Evolutionary conservation across 2,797 vertebrate species (phyloP).

Genomic region (Carapus acus): DNA sequence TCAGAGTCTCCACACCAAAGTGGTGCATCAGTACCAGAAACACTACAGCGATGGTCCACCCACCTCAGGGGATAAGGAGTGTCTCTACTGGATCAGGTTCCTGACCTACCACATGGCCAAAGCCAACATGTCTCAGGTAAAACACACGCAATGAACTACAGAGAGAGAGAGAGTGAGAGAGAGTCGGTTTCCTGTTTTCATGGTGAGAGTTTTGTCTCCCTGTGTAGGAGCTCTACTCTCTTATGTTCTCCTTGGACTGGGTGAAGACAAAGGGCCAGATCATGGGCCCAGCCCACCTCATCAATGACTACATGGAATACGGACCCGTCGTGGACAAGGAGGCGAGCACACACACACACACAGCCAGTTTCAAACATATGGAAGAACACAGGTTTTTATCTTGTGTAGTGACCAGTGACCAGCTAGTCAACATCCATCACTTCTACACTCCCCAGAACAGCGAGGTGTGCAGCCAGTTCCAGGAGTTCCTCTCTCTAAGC

Average conservation of each 20-base stretch:
- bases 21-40: conserved; percentile 84
- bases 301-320: conserved; percentile 91
- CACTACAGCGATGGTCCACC: conserved; percentile 69
- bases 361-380: background rate
- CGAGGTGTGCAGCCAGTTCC: conserved; percentile 85
- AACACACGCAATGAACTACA: conserved; percentile 1
- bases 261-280: conserved; percentile 85
- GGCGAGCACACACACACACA: conserved; percentile 66
- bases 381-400: too few species aligned
- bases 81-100: conserved; percentile 91
- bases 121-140: conserved; percentile 83
- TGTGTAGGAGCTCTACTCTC: conserved; percentile 80
- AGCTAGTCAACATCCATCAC: too few species aligned
- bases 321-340: conserved; percentile 85
- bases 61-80: conserved; percentile 76
- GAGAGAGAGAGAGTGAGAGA: too few species aligned
- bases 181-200: background rate
- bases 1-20: conserved; percentile 79
- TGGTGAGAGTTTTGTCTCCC: background rate
- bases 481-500: conserved; percentile 93
- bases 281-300: conserved; percentile 88
- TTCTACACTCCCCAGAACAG: conserved; percentile 71
- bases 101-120: conserved; percentile 90
- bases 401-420: too few species aligned
- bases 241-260: conserved; percentile 97